These are phyloP conservation scores for Microcebus tavaratra DNA, from an alignment of 2,113 vertebrate genomes.

Conservation along the genomic window DNA sequence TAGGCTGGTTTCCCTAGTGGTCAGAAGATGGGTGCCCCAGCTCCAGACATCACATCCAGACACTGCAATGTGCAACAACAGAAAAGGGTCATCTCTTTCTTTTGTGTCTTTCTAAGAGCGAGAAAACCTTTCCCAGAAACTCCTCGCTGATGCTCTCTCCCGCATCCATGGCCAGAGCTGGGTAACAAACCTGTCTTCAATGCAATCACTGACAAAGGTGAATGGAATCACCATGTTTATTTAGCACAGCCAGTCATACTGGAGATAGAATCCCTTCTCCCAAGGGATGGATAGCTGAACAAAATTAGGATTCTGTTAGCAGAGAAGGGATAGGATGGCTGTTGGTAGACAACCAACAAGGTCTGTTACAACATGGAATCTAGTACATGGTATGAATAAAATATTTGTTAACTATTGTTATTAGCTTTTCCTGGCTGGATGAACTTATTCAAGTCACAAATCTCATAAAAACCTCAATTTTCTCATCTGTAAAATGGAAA, in stretches of 20 bases:
- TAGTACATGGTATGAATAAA: neutral
- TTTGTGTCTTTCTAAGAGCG: neutral
- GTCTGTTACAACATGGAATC: neutral
- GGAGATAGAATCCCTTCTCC: neutral
- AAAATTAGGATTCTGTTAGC: neutral
- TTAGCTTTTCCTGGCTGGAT: neutral
- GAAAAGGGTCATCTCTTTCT: neutral
- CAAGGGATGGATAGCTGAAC: neutral
- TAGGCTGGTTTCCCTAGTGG: neutral
- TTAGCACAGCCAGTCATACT: neutral
- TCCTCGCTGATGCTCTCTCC: neutral
- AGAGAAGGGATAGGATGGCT: neutral
- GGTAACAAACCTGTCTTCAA: neutral
- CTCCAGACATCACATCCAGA: neutral
- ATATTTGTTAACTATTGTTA: neutral
- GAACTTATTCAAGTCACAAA: neutral
- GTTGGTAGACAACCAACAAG: neutral
- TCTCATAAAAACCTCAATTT: neutral
- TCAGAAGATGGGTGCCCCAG: neutral
- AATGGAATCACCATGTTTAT: neutral
- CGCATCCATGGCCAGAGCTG: neutral
- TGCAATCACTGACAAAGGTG: neutral
- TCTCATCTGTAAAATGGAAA: neutral
- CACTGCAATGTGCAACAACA: neutral
- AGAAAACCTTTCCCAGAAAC: neutral